Conservation (phyloP, 2,113 vertebrate genomes). For the Pelusios castaneus region DNA sequence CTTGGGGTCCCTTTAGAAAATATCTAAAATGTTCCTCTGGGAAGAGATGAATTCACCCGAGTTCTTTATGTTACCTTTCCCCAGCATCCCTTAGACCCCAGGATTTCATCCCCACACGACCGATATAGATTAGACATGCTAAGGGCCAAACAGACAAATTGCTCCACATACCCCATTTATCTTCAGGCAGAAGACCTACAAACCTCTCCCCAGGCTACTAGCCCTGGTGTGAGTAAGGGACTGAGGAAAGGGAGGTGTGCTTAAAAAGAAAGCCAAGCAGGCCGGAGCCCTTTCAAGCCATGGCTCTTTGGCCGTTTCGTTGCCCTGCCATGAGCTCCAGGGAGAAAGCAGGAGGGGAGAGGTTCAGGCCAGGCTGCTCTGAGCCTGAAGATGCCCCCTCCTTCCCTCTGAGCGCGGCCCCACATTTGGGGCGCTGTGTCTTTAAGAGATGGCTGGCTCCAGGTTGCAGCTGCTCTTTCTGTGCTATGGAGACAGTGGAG, state of each 20-base stretch:
- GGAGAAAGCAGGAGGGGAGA: background rate
- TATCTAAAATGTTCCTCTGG: background rate
- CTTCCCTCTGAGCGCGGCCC: background rate
- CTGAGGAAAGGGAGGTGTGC: background rate
- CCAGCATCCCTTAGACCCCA: background rate
- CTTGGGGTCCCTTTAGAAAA: background rate
- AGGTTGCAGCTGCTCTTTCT: slow-evolving; percentile 95
- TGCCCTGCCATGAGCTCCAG: background rate
- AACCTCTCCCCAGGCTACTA: background rate
- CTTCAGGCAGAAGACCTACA: background rate
- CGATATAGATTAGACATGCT: too few relatives aligned
- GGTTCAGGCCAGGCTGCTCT: too few relatives aligned
- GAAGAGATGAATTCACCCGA: background rate
- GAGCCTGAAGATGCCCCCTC: too few relatives aligned
- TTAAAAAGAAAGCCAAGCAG: background rate
- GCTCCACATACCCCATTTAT: background rate
- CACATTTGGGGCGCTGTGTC: slow-evolving; percentile 84
- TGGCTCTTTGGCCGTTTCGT: background rate
- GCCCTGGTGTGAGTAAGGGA: background rate
- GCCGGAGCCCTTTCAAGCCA: too few relatives aligned
- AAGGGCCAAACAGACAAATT: background rate
- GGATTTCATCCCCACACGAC: background rate
- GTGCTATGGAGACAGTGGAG: slow-evolving; percentile 94
- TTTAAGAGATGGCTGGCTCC: slow-evolving; percentile 98
- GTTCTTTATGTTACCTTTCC: background rate